A percentile compares a stretch with the other conserved stretches of the same genome.
Conservation (phyloP, 2,888 invertebrate species). For the Stenurella melanura region DNA sequence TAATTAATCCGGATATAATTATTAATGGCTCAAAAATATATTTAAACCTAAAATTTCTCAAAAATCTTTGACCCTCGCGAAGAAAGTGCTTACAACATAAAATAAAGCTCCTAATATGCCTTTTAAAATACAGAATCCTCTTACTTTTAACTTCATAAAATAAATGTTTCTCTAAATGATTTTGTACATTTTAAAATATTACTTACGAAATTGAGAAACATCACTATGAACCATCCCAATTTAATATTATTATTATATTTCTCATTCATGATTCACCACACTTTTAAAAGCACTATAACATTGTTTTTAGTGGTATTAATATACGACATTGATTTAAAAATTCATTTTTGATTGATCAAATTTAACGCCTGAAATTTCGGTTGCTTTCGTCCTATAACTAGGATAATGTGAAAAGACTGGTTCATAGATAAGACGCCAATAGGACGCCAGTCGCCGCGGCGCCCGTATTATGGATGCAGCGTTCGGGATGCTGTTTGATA, state of each 20-base stretch:
- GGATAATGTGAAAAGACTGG: constrained; percentile 28
- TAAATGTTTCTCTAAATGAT: not conserved
- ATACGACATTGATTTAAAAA: not conserved
- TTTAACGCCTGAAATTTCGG: not conserved
- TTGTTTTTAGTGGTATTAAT: not conserved
- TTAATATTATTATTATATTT: constrained; percentile 5
- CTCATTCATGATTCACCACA: constrained; percentile 6
- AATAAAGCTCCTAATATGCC: too few relatives aligned
- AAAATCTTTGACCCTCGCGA: too few relatives aligned
- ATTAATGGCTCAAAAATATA: too few relatives aligned
- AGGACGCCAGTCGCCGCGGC: constrained; percentile 56
- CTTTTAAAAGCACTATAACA: not conserved
- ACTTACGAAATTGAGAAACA: constrained; percentile 67
- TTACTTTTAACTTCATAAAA: not conserved
- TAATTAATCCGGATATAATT: too few relatives aligned
- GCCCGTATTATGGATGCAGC: constrained; percentile 41
- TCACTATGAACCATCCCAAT: constrained; percentile 60
- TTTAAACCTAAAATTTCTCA: too few relatives aligned
- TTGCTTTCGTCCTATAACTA: not conserved
- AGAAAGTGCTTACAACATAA: too few relatives aligned
- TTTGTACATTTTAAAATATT: not conserved
- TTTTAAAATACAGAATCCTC: too few relatives aligned
- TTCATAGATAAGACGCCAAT: constrained; percentile 34
- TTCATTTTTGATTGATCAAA: not conserved
- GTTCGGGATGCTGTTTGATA: constrained; percentile 33